These are phyloP conservation scores for Agrilus planipennis DNA, from an alignment of 1,140 invertebrate species.

Conservation along the genomic window DNA sequence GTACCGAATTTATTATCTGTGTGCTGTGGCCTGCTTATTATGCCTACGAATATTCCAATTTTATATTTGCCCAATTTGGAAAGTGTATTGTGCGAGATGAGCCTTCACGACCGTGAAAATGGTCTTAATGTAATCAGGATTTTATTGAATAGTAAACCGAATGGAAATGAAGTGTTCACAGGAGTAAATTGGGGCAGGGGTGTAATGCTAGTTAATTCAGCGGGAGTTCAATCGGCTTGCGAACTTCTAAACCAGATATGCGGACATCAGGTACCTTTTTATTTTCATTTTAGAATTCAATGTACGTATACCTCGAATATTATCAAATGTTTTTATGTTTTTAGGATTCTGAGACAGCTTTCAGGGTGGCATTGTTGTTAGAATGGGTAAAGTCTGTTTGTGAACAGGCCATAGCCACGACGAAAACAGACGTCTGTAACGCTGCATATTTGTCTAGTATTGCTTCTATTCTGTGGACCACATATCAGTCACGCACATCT, in stretches of 20 bases:
- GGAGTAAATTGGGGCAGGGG: slow-evolving; percentile 20
- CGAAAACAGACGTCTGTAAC: slow-evolving; percentile 27
- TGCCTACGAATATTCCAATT: slow-evolving; percentile 49
- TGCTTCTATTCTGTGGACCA: slow-evolving; percentile 70
- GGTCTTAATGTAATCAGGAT: slow-evolving; percentile 45
- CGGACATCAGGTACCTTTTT: slow-evolving; percentile 25
- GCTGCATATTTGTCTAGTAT: slow-evolving; percentile 55
- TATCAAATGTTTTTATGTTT: slow-evolving; percentile 6
- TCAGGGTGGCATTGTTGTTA: slow-evolving; percentile 44
- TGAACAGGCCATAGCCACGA: slow-evolving; percentile 26
- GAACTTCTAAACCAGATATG: slow-evolving; percentile 70
- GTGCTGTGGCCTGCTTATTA: slow-evolving; percentile 60
- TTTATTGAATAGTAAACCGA: slow-evolving; percentile 41
- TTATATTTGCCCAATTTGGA: slow-evolving; percentile 50
- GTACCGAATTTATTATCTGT: slow-evolving; percentile 57
- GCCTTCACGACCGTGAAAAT: slow-evolving; percentile 45
- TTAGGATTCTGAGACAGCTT: slow-evolving; percentile 33
- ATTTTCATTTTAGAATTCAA: not conserved
- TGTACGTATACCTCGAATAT: slow-evolving; percentile 29
- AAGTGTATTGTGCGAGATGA: slow-evolving; percentile 47
- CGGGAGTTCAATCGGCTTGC: slow-evolving; percentile 55
- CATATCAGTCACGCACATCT: slow-evolving; percentile 46
- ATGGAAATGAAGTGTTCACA: slow-evolving; percentile 22
- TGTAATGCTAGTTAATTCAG: slow-evolving; percentile 25
- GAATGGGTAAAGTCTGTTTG: slow-evolving; percentile 49